Percentiles rank a stretch among this genome's conserved stretches.
Conservation (phyloP, 2,888 invertebrate species). For the Meiosimyza decipiens region DNA sequence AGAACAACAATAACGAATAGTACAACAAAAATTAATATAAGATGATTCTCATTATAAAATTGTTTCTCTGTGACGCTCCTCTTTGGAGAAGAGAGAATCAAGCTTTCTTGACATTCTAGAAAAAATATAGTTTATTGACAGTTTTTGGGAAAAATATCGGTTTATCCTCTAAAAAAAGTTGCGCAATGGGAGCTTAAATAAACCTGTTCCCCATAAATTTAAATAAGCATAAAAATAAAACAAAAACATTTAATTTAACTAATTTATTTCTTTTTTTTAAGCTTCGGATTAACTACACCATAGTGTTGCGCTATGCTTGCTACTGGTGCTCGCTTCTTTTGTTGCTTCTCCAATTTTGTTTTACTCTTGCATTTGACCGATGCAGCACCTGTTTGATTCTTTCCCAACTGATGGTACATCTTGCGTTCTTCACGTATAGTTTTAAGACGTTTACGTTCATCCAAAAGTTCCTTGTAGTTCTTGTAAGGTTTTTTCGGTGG, state of each 20-base stretch:
- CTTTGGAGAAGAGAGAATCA: too few relatives aligned
- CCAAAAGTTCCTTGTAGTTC: slow-evolving; percentile 80
- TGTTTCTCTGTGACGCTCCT: too few relatives aligned
- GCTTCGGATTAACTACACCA: slow-evolving; percentile 61
- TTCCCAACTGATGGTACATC: slow-evolving; percentile 70
- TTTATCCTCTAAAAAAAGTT: too few relatives aligned
- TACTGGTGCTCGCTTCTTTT: slow-evolving; percentile 65
- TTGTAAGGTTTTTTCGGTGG: slow-evolving; percentile 76
- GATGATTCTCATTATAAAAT: too few relatives aligned
- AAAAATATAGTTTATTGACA: too few relatives aligned
- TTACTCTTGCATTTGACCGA: slow-evolving; percentile 68
- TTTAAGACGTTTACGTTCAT: slow-evolving; percentile 72
- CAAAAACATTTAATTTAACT: neutral
- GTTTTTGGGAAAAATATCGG: too few relatives aligned
- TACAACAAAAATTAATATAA: too few relatives aligned
- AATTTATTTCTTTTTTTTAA: slow-evolving; percentile 52
- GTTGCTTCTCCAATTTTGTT: slow-evolving; percentile 63
- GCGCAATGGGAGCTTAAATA: too few relatives aligned
- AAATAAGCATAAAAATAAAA: too few relatives aligned
- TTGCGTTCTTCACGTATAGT: slow-evolving; percentile 67
- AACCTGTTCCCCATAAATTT: too few relatives aligned
- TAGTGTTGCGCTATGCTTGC: slow-evolving; percentile 67
- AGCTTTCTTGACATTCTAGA: too few relatives aligned
- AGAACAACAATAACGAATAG: too few relatives aligned
- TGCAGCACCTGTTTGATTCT: slow-evolving; percentile 72